Evolutionary conservation across 2,113 vertebrate genomes (phyloP), one percentile per base, ranked within the genome.

Genomic region (Romanogobio albipinnatus): DNA sequence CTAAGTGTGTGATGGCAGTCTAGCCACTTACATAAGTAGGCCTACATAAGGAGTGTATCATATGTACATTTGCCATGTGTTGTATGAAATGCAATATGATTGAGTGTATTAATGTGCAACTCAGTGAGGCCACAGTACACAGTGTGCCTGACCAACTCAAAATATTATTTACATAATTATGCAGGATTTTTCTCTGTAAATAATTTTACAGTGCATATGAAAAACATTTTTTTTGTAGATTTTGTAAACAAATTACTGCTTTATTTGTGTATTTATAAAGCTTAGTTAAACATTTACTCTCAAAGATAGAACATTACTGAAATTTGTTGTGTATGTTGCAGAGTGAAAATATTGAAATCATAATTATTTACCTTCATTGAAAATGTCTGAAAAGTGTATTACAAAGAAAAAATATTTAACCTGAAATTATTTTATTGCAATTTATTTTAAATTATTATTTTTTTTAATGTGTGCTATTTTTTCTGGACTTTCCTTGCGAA

Each of bases 61-160:
- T 51, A 24, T 81, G 43, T 81, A 66, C 5, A 47, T 19, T 51
- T 81, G 79, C 61, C 79, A 81, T 68, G 78, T 51, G 59, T 36
- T 68, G 26, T 49, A 33, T 81, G 26, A 81, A 81, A 81, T 81
- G n/a, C 15, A 24, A 81, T 81, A 36, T 29, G 26, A 81, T 5
- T 13, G 9, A 49, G 24, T 22, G 19, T 81, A 81, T 17, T 51
- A 33, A 68, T 51, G 17, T 81, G 26, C 43, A 68, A 24, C 45
- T 51, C 45, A 10, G 15, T 81, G 17, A 49, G 59, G 47, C 43
- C 19, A 66, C 56, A 77, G 24, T 22, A 80, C 59, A 47, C n/a
- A 17, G 59, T 80, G 59, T 80, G 43, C 77, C 43, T 61, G 22
- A 33, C 33, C 22, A 45, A 79, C 4, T 15, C 24, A 47, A 43